A percentile compares a stretch with the other conserved stretches of the same genome.
Evolutionary conservation across 2,797 vertebrate genomes (phyloP).

Genomic region (Lophotriccus pileatus): DNA sequence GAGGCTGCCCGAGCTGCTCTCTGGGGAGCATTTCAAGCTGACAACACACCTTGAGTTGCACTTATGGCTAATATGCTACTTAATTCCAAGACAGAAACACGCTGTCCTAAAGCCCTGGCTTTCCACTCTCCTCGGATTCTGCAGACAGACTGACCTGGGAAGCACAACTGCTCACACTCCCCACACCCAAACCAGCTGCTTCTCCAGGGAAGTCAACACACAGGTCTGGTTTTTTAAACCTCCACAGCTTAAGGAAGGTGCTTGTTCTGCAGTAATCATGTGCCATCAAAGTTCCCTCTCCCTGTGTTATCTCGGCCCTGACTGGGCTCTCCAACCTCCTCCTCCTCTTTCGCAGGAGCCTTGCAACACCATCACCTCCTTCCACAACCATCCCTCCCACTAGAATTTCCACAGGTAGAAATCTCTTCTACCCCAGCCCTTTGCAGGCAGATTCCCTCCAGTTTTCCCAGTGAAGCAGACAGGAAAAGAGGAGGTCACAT

Average conservation of each 20-base stretch:
- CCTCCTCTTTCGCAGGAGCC: not conserved
- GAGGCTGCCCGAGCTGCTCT: not conserved
- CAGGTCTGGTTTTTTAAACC: not conserved
- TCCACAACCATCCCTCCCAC: constrained; percentile 8
- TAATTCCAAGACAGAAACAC: not conserved
- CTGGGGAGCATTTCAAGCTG: not conserved
- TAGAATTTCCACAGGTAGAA: not conserved
- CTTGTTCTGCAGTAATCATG: not conserved
- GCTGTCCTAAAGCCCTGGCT: not conserved
- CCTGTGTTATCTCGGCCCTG: not conserved
- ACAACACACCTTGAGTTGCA: not conserved
- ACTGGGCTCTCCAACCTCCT: not conserved
- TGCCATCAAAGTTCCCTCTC: not conserved
- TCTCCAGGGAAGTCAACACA: not conserved
- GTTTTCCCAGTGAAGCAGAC: not conserved
- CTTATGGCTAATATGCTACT: not conserved
- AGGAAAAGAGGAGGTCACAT: constrained; percentile 15
- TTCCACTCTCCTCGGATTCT: not conserved
- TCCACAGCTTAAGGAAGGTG: not conserved
- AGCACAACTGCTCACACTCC: not conserved
- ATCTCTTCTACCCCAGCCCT: not conserved
- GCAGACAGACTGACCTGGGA: not conserved
- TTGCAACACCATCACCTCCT: not conserved
- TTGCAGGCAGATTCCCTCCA: constrained; percentile 12
- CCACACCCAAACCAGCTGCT: not conserved